phyloP scores from a whole-genome alignment of 2,888 invertebrate species.

The Leucophora obtusa region DNA sequence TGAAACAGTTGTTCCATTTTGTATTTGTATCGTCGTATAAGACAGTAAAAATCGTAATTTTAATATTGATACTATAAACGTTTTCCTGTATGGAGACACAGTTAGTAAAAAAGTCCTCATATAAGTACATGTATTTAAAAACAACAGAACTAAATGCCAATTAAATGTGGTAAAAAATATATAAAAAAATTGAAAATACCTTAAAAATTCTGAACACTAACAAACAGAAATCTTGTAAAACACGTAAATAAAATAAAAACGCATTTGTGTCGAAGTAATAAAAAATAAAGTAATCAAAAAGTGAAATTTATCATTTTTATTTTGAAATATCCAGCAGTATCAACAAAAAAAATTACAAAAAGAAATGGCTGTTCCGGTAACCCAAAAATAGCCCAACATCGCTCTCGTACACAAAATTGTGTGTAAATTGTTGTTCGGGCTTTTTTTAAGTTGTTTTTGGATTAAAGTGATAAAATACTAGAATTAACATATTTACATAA shows the following conservation, averaged over 20 bases:
- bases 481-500: slow-evolving; percentile 87
- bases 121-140: slow-evolving; percentile 23
- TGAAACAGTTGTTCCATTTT: too few species aligned
- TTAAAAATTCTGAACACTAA: slow-evolving; percentile 56
- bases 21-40: too few species aligned
- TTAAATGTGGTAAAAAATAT: slow-evolving; percentile 51
- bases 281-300: slow-evolving; percentile 54
- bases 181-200: slow-evolving; percentile 42
- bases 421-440: too few species aligned
- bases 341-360: background rate
- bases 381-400: too few species aligned
- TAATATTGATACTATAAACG: too few species aligned
- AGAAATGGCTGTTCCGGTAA: too few species aligned
- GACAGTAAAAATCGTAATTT: too few species aligned
- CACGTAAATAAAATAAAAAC: slow-evolving; percentile 47
- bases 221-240: slow-evolving; percentile 47
- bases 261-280: slow-evolving; percentile 60
- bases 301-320: slow-evolving; percentile 15
- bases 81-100: too few species aligned
- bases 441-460: too few species aligned
- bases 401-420: too few species aligned
- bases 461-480: too few species aligned
- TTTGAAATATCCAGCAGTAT: background rate
- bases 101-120: too few species aligned
- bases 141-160: slow-evolving; percentile 53